Evolutionary conservation across 2,888 invertebrate genomes (phyloP).

Genomic region (Pseudeuparius sepicola): DNA sequence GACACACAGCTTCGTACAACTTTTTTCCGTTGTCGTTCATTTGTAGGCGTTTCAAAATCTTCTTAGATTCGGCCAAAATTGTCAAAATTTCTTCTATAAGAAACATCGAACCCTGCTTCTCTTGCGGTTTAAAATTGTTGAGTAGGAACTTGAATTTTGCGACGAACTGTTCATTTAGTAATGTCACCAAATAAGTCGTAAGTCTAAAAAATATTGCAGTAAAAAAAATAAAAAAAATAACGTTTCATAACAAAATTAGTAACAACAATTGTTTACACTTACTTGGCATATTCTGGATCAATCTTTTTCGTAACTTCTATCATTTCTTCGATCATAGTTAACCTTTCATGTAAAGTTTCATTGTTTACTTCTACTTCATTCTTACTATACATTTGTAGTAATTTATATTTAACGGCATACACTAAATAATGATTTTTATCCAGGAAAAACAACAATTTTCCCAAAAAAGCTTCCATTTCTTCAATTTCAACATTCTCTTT

Average conservation of each 20-base stretch:
- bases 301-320: slow-evolving; percentile 48
- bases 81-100: slow-evolving; percentile 15
- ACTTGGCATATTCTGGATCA: slow-evolving; percentile 58
- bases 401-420: slow-evolving; percentile 56
- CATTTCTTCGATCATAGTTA: slow-evolving; percentile 53
- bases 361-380: slow-evolving; percentile 48
- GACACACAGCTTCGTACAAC: slow-evolving; percentile 18
- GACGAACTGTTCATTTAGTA: slow-evolving; percentile 15
- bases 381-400: slow-evolving; percentile 60
- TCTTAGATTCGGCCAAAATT: slow-evolving; percentile 16
- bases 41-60: slow-evolving; percentile 14
- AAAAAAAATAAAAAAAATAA: too few relatives aligned
- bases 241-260: too few relatives aligned
- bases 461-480: slow-evolving; percentile 52
- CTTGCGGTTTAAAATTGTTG: slow-evolving; percentile 11
- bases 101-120: slow-evolving; percentile 7
- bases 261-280: too few relatives aligned
- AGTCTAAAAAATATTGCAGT: slow-evolving; percentile 16
- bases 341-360: slow-evolving; percentile 50
- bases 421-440: slow-evolving; percentile 59
- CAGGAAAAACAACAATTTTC: slow-evolving; percentile 50
- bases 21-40: slow-evolving; percentile 15
- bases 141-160: slow-evolving; percentile 18
- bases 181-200: slow-evolving; percentile 13
- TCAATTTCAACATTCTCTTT: slow-evolving; percentile 43